A percentile compares a stretch with the other conserved stretches of the same genome.
Evolutionary conservation across 2,113 vertebrate genomes (phyloP).

Genomic region (Solenodon paradoxus): DNA sequence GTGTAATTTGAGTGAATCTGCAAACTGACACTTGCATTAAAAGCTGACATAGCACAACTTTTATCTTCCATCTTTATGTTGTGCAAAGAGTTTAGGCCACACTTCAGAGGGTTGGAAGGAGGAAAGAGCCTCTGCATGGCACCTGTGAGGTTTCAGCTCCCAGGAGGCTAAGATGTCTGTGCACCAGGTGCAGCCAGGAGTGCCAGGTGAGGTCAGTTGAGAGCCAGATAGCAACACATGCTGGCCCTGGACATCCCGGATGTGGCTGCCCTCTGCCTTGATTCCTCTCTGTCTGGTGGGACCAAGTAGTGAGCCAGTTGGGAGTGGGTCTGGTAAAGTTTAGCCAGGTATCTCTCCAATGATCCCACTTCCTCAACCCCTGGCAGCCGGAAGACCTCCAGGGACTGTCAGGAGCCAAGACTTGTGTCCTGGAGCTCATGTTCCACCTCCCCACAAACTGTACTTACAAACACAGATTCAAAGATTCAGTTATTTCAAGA

Average conservation of each 20-base stretch:
- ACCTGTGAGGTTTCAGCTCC: accelerated
- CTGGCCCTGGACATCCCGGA: neutral
- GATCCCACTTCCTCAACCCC: neutral
- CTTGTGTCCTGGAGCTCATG: too few species aligned
- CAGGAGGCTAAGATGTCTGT: neutral
- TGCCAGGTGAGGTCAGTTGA: too few species aligned
- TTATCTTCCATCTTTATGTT: too few species aligned
- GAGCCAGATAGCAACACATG: too few species aligned
- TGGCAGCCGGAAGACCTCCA: neutral
- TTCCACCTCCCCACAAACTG: too few species aligned
- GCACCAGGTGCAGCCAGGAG: neutral
- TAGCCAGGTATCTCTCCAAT: neutral
- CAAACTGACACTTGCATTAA: neutral
- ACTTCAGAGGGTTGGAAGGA: neutral
- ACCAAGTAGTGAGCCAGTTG: neutral
- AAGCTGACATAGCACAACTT: neutral
- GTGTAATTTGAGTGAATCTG: slow-evolving; percentile 20
- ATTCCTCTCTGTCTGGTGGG: too few species aligned
- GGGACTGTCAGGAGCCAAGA: neutral
- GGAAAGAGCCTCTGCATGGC: neutral
- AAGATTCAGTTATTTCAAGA: neutral
- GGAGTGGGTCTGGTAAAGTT: neutral
- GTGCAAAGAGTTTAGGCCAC: neutral
- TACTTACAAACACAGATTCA: too few species aligned
- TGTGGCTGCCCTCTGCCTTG: neutral